These are phyloP conservation scores for Coluber constrictor DNA, from an alignment of 2,797 vertebrate genomes.

Conservation along the genomic window DNA sequence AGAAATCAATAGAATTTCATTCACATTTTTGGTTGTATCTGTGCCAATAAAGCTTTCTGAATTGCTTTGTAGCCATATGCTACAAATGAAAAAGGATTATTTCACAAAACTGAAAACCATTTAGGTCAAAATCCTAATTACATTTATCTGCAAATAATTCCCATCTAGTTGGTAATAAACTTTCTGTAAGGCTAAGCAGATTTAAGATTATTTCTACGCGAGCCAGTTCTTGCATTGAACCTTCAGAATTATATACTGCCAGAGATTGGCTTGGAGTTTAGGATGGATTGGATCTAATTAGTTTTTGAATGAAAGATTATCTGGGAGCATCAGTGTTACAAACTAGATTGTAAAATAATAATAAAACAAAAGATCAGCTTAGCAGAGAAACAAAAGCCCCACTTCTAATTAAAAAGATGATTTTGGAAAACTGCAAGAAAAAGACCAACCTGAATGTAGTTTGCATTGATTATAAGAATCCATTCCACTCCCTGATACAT, in stretches of 20 bases:
- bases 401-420: not conserved
- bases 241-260: not conserved
- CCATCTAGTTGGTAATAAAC: not conserved
- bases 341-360: not conserved
- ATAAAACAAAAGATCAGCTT: not conserved
- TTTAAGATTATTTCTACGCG: not conserved
- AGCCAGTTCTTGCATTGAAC: not conserved
- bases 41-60: conserved; percentile 9
- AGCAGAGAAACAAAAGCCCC: not conserved
- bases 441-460: not conserved
- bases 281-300: not conserved
- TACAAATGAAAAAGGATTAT: not conserved
- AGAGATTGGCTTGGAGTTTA: not conserved
- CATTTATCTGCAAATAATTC: not conserved
- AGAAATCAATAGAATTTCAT: conserved; percentile 20
- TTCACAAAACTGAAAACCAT: conserved; percentile 24
- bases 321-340: not conserved
- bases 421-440: not conserved
- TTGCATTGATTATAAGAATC: not conserved
- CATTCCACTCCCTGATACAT: not conserved
- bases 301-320: not conserved
- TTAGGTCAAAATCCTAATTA: not conserved
- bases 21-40: not conserved
- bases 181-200: not conserved
- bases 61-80: conserved; percentile 14